Conservation (phyloP, 2,888 invertebrate genomes). For the Callyntrura guangdongensis region DNA sequence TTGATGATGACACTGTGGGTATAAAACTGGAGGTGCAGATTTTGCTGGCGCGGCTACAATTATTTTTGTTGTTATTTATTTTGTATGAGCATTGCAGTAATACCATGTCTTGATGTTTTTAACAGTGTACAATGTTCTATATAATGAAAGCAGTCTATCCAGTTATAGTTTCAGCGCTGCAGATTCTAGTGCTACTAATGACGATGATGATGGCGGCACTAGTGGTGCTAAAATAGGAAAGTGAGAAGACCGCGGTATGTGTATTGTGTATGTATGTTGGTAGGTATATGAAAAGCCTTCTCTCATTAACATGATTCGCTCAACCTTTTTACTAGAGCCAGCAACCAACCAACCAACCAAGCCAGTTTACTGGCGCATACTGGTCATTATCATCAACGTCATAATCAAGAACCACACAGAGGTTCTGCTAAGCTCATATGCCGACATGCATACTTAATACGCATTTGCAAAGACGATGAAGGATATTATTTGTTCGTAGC, state of each 20-base stretch:
- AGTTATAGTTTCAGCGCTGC: background rate
- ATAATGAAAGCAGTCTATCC: background rate
- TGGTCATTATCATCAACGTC: constrained; percentile 54
- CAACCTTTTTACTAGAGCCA: constrained; percentile 37
- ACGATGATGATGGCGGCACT: background rate
- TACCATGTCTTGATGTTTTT: too few species aligned
- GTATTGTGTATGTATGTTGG: too few species aligned
- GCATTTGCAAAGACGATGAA: constrained; percentile 58
- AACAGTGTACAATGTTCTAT: too few species aligned
- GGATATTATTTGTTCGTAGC: background rate
- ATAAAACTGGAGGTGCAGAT: background rate
- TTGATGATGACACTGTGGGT: background rate
- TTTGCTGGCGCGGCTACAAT: background rate
- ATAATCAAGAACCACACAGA: constrained; percentile 49
- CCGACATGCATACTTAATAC: constrained; percentile 34
- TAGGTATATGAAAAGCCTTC: background rate
- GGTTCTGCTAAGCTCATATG: constrained; percentile 28
- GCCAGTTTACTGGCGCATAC: constrained; percentile 40
- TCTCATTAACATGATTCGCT: constrained; percentile 53
- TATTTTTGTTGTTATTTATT: too few species aligned
- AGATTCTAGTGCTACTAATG: background rate
- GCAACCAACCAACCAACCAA: constrained; percentile 36
- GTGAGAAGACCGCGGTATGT: background rate
- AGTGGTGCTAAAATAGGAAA: constrained; percentile 35
- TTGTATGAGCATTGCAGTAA: too few species aligned